Evolutionary conservation across 1,140 invertebrate species (phyloP).

Genomic region (Nasonia vitripennis): DNA sequence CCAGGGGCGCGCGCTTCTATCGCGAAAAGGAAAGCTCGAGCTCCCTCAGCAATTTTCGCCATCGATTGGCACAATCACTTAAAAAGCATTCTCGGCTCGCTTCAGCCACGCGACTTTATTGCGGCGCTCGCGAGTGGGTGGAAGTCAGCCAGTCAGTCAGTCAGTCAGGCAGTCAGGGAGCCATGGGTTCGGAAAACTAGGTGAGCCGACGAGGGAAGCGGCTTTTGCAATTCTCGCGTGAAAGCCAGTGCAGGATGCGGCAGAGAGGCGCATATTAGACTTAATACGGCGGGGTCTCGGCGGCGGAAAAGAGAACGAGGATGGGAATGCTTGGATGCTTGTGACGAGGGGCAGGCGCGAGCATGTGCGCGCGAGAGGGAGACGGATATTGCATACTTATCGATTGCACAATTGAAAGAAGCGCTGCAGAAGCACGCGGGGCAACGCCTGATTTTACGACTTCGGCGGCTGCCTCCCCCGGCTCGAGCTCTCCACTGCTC

Average conservation of each 20-base stretch:
- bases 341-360: too few species aligned
- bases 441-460: conserved; percentile 43
- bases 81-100: neutral
- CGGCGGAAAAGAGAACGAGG: too few species aligned
- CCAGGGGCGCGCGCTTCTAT: neutral
- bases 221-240: too few species aligned
- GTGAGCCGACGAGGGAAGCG: too few species aligned
- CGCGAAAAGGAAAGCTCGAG: neutral
- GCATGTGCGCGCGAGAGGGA: neutral
- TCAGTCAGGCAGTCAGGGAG: too few species aligned
- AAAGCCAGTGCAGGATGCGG: too few species aligned
- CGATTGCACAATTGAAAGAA: conserved; percentile 50
- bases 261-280: too few species aligned
- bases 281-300: too few species aligned
- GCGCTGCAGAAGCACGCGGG: neutral
- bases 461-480: neutral
- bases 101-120: neutral
- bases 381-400: conserved; percentile 43
- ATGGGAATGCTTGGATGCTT: too few species aligned
- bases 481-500: neutral
- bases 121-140: too few species aligned
- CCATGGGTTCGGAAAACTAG: too few species aligned
- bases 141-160: too few species aligned
- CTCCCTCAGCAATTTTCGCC: neutral
- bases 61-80: neutral